phyloP scores from a whole-genome alignment of 1,140 invertebrate species.

The Bradynema listronoti region DNA sequence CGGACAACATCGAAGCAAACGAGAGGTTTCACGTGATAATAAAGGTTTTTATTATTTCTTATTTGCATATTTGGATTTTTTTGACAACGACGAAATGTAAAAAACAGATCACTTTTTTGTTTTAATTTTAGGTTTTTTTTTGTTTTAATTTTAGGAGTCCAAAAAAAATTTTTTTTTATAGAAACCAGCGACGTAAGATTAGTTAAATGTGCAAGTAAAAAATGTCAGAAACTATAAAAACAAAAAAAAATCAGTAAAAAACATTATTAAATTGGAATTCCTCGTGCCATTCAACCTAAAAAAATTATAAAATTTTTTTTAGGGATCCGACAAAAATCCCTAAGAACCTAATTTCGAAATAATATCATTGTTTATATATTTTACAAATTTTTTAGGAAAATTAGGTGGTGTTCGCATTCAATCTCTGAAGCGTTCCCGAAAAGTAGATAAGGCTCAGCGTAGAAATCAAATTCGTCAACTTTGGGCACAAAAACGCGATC shows the following conservation, averaged over 20 bases:
- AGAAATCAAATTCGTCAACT: conserved; percentile 10
- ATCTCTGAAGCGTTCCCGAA: not conserved
- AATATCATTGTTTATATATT: not conserved
- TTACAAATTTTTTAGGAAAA: conserved; percentile 17
- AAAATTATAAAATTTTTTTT: not conserved
- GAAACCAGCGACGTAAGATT: not conserved
- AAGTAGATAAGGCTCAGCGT: conserved; percentile 11
- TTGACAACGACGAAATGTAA: not conserved
- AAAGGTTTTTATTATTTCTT: conserved; percentile 12
- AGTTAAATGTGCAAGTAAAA: not conserved
- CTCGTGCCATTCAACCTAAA: not conserved
- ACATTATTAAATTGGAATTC: not conserved
- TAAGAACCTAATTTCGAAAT: not conserved
- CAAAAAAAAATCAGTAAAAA: not conserved
- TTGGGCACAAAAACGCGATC: conserved; percentile 14
- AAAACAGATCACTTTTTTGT: not conserved
- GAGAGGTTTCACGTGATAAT: conserved; percentile 7
- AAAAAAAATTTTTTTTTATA: not conserved
- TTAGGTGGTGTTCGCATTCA: conserved; percentile 8
- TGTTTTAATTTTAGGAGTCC: not conserved
- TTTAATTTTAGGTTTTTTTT: not conserved
- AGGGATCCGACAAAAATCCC: not conserved
- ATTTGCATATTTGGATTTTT: not conserved
- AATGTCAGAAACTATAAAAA: too few relatives aligned
- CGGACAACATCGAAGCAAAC: conserved; percentile 42